Conservation (phyloP, 2,113 vertebrate species). For the Pithys albifrons region DNA sequence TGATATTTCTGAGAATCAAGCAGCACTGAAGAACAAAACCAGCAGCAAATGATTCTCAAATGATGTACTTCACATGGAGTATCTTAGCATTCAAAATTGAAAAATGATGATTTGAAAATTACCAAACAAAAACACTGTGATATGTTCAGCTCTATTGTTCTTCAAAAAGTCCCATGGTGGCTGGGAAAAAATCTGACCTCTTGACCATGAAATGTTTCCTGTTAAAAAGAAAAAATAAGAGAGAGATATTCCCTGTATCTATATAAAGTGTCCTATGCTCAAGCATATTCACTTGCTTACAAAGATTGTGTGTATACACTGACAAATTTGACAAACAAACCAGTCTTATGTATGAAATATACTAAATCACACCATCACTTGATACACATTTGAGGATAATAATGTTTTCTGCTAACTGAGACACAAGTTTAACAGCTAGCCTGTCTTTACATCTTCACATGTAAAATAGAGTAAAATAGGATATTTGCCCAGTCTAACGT, state of each 20-base stretch:
- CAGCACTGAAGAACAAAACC: background rate
- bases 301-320: no score
- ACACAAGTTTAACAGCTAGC: background rate
- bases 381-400: background rate
- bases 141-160: conserved; percentile 80
- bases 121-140: conserved; percentile 81
- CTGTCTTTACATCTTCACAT: background rate
- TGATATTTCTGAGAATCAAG: background rate
- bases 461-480: background rate
- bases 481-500: background rate
- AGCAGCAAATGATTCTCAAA: background rate
- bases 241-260: background rate
- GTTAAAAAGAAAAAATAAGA: conserved; percentile 25
- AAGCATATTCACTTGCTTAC: background rate
- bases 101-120: conserved; percentile 20
- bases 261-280: background rate
- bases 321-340: background rate
- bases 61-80: background rate
- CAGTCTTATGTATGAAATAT: background rate
- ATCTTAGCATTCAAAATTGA: background rate
- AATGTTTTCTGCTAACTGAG: background rate
- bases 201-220: conserved; percentile 86
- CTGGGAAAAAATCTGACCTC: conserved; percentile 80
- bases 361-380: background rate
- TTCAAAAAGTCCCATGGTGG: conserved; percentile 91